Percentiles rank a stretch among this genome's conserved stretches.
Evolutionary conservation across 2,888 invertebrate genomes (phyloP).

Genomic region (Chydorus sphaericus): DNA sequence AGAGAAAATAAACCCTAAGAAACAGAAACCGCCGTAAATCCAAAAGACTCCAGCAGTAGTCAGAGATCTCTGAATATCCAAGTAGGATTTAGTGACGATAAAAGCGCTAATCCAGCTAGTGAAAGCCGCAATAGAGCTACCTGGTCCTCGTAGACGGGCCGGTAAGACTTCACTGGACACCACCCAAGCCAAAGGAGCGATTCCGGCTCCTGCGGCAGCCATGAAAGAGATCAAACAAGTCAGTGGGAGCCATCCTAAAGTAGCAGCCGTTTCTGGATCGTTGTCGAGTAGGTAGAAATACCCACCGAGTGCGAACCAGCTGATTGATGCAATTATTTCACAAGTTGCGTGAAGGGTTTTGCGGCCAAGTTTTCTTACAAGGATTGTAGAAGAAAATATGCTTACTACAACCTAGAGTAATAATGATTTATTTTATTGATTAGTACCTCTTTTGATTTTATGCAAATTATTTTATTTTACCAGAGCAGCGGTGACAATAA

Average conservation of each 20-base stretch:
- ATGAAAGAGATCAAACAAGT: slow-evolving; percentile 58
- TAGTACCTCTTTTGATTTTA: too few species aligned
- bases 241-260: slow-evolving; percentile 55
- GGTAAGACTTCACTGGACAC: slow-evolving; percentile 65
- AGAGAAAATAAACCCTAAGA: slow-evolving; percentile 51
- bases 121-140: slow-evolving; percentile 57
- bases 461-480: too few species aligned
- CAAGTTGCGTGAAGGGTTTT: slow-evolving; percentile 61
- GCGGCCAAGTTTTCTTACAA: slow-evolving; percentile 67
- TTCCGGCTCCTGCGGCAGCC: slow-evolving; percentile 61
- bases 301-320: slow-evolving; percentile 49
- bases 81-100: slow-evolving; percentile 27
- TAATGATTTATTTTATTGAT: background rate
- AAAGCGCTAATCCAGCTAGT: slow-evolving; percentile 62
- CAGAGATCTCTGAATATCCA: slow-evolving; percentile 39
- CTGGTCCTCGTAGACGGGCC: slow-evolving; percentile 50
- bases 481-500: too few species aligned
- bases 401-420: slow-evolving; percentile 14
- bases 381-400: too few species aligned
- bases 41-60: slow-evolving; percentile 56
- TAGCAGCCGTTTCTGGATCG: slow-evolving; percentile 18
- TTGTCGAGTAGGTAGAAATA: slow-evolving; percentile 45
- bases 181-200: slow-evolving; percentile 73
- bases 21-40: slow-evolving; percentile 55
- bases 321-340: slow-evolving; percentile 51